These are phyloP conservation scores for Nasonia oneida DNA, from an alignment of 2,888 invertebrate species.

Conservation along the genomic window DNA sequence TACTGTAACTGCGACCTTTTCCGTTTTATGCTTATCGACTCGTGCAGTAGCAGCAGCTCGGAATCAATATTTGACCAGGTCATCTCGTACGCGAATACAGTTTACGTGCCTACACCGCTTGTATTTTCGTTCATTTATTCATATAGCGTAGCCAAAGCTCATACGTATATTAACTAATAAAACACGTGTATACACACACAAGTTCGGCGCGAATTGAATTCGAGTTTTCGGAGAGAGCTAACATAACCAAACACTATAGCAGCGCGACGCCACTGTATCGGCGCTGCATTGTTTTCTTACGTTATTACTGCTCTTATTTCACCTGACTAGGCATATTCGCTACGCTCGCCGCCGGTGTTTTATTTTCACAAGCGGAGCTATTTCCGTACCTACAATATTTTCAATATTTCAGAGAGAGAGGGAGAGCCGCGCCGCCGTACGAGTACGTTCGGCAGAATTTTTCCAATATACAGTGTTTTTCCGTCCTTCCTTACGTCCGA, in stretches of 20 bases:
- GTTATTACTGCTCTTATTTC: background rate
- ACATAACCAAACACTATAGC: background rate
- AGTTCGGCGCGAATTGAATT: background rate
- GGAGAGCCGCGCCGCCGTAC: background rate
- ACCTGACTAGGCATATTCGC: background rate
- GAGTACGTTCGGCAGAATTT: background rate
- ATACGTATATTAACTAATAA: background rate
- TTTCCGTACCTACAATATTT: background rate
- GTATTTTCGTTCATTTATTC: background rate
- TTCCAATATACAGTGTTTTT: background rate
- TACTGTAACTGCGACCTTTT: background rate
- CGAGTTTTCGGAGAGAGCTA: background rate
- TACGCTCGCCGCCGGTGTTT: background rate
- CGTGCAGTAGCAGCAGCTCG: background rate
- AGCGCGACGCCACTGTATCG: background rate
- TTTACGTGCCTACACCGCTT: background rate
- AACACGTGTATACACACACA: background rate
- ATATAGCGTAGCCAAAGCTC: background rate
- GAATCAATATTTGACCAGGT: constrained; percentile 13
- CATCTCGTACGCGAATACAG: background rate
- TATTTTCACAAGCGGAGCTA: background rate
- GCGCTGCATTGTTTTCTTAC: constrained; percentile 9
- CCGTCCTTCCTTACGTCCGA: background rate
- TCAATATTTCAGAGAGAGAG: constrained; percentile 2
- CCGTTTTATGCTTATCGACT: constrained; percentile 16